Evolutionary conservation across 2,797 vertebrate species (phyloP), one percentile per base, ranked within the genome.

Genomic region (Tragopan temminckii): DNA sequence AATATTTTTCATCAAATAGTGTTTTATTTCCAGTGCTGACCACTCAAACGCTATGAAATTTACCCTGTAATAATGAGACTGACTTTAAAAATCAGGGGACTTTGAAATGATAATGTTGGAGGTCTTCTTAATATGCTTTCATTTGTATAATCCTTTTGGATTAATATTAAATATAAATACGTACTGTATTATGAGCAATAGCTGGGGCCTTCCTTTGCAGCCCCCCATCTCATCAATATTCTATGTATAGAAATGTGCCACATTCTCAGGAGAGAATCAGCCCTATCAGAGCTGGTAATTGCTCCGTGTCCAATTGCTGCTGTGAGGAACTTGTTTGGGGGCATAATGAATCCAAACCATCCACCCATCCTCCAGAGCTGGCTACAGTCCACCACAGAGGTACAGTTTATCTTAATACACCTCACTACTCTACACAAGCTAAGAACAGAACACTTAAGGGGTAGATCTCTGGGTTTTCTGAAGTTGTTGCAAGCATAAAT

Each of bases 301-400:
- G 11, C 31, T 66, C 7, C 12, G 17, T 33, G 59, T 77, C 17
- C 21, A 77, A 11, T 40, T 85, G 61, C 64, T 92, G 43, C 15
- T 29, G n/a, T 45, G 40, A 78, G 58, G 29, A 69, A 9, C 25
- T 40, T 0, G 5, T 71, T 93, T 35, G 72, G 38, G 35, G 84
- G n/a, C 29, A 1, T 8, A 76, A 42, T 45, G 85, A 78, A 13
- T 33, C 53, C 64, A n/a, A 81, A 6, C 3, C 53, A 8, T 70
- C 76, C 20, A 38, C 36, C 6, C n/a, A 3, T 10, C 45, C n/a
- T 45, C 55, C 48, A 66, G 58, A 71, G 48, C 19, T 17, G 72
- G n/a, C 13, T 69, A 64, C 43, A 50, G n/a, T 8, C 29, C n/a
- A 29, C 24, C 0, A 0, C 0, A 2, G 36, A 24, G 24, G 4